phyloP scores from a whole-genome alignment of 2,113 vertebrate species.

The Odontesthes bonariensis region DNA sequence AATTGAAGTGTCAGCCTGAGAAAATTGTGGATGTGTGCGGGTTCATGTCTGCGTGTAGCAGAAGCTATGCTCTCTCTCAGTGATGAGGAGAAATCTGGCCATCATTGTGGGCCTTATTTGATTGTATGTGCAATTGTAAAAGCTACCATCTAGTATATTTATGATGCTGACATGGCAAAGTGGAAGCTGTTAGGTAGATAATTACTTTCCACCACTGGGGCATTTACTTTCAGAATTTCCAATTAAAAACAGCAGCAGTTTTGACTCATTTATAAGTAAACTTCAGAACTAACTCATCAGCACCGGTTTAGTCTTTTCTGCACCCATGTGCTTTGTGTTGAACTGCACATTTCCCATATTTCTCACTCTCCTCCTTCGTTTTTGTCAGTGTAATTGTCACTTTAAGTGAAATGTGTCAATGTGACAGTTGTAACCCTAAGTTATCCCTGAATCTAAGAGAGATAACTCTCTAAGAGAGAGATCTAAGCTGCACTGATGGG shows the following conservation, averaged over 20 bases:
- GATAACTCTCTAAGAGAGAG: no score
- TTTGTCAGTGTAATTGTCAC: conserved; percentile 34
- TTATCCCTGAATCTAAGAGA: conserved; percentile 36
- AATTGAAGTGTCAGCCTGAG: conserved; percentile 83
- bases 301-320: background rate
- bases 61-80: conserved; percentile 64
- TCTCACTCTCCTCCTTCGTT: conserved; percentile 6
- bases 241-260: conserved; percentile 52
- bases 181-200: conserved; percentile 43
- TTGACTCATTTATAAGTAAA: conserved; percentile 34
- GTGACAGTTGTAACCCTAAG: conserved; percentile 37
- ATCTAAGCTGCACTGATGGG: background rate
- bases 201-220: conserved; percentile 48
- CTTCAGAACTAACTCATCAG: conserved; percentile 36
- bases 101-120: conserved; percentile 58
- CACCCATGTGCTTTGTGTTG: background rate
- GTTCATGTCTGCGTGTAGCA: conserved; percentile 74
- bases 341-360: background rate
- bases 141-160: conserved; percentile 49
- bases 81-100: conserved; percentile 66
- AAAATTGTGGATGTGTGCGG: conserved; percentile 73
- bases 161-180: conserved; percentile 63
- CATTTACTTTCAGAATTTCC: conserved; percentile 47
- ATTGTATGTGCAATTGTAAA: conserved; percentile 58
- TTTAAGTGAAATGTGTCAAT: conserved; percentile 57